phyloP scores from a whole-genome alignment of 1,140 invertebrate species.

The Aethina tumida region DNA sequence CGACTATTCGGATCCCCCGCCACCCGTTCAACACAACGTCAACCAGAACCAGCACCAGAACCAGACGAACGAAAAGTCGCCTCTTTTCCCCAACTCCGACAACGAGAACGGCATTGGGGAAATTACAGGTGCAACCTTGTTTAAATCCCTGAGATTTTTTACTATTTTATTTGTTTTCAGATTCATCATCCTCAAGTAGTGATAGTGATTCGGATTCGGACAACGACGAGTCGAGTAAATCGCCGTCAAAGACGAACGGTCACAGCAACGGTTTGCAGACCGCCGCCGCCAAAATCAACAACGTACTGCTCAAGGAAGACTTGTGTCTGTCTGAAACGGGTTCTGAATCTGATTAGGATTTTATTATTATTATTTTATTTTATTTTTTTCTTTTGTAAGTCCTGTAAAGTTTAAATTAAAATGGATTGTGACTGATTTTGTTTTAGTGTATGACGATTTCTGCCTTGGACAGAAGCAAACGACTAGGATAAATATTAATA shows the following conservation, averaged over 20 bases:
- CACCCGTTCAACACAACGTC: conserved; percentile 10
- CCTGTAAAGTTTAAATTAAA: background rate
- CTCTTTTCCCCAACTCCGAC: conserved; percentile 19
- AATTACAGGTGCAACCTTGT: conserved; percentile 20
- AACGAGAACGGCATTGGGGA: conserved; percentile 27
- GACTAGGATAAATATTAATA: conserved; percentile 15
- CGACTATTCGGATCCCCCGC: conserved; percentile 37
- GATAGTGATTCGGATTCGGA: conserved; percentile 34
- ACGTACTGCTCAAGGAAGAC: conserved; percentile 58
- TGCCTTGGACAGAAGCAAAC: background rate
- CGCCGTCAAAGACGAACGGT: conserved; percentile 25
- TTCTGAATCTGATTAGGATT: conserved; percentile 41
- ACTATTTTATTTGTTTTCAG: background rate
- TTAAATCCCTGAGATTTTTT: background rate
- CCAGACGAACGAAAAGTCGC: conserved; percentile 6
- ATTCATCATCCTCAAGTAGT: conserved; percentile 25
- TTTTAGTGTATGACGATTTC: conserved; percentile 2
- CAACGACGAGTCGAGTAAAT: conserved; percentile 17
- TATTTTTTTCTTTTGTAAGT: background rate
- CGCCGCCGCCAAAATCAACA: conserved; percentile 30
- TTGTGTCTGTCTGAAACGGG: conserved; percentile 68
- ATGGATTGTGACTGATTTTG: conserved; percentile 3
- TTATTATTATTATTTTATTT: conserved; percentile 5
- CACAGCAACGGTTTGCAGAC: conserved; percentile 33
- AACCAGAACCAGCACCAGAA: conserved; percentile 2